A percentile compares a stretch with the other conserved stretches of the same genome.
phyloP scores from a whole-genome alignment of 2,113 vertebrate species.

The Pardalotus punctatus region DNA sequence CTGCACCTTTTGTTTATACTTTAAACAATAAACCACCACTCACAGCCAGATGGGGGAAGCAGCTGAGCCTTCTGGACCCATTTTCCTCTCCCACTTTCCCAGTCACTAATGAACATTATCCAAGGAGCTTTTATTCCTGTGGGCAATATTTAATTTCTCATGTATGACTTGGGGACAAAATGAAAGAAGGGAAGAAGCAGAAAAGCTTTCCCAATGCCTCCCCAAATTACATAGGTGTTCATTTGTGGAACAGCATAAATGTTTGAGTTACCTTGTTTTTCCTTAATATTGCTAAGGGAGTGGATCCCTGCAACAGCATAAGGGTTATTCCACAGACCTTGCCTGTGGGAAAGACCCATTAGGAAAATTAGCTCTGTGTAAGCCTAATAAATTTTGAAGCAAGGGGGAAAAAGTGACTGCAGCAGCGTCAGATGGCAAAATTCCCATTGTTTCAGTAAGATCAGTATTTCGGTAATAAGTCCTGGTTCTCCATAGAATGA shows the following conservation, averaged over 20 bases:
- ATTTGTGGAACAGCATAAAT: not conserved
- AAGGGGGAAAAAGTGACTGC: not conserved
- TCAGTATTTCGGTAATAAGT: not conserved
- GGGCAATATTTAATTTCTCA: not conserved
- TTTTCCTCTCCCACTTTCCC: not conserved
- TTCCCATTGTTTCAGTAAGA: not conserved
- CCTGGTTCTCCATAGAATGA: not conserved
- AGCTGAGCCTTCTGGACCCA: not conserved
- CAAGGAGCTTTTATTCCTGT: not conserved
- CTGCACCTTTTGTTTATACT: not conserved
- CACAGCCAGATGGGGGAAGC: not conserved
- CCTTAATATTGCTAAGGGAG: not conserved
- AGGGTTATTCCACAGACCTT: not conserved
- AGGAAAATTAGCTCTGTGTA: not conserved
- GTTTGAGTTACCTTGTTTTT: not conserved
- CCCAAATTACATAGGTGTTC: fast-evolving
- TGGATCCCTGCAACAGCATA: not conserved
- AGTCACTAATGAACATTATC: not conserved
- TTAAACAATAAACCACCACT: not conserved
- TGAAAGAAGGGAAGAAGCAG: not conserved
- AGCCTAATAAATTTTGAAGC: not conserved
- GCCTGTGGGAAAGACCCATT: not conserved
- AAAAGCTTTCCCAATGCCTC: not conserved
- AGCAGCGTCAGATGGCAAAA: not conserved
- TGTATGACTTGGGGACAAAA: not conserved